Evolutionary conservation across 2,888 invertebrate genomes (phyloP), one percentile per base, ranked within the genome.

Genomic region (Gryllus longicercus): DNA sequence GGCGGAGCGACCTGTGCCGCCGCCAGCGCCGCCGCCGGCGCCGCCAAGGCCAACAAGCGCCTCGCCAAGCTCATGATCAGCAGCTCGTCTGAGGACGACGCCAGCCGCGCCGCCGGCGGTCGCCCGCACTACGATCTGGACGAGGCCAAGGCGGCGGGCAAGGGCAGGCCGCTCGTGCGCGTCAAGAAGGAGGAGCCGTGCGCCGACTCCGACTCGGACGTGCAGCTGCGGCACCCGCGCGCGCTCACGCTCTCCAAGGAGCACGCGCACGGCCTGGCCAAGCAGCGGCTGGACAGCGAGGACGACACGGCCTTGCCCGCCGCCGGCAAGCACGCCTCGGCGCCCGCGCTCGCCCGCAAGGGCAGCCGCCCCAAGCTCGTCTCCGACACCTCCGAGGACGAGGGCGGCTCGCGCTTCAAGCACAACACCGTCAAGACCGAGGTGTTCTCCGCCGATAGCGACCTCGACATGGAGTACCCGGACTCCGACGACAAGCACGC

Each of bases 371-470:
- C 93, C 38, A 90, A 93, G 49, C 94, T 95, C 81, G 91, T 93
- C 81, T 94, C 94, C 14, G 95, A 95, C 85, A 93, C 94, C 2
- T 93, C 94, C 74, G 94, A 94, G 80, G 88, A 88, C 83, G 93
- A 93, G 79, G 81, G 51, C 63, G 74, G 80, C 12, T 16, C 63
- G 12, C 74, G 79, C 23, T 79, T 79, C 76, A 82, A 82, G 76
- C 50, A 75, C 14, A 82, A 79, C 74, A 16, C n/a, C 25, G 25
- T 51, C n/a, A 80, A 80, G 77, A 82, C 83, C 14, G 84, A 84
- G n/a, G 83, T 84, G n/a, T 84, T 84, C 77, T 85, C 84, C 38
- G 84, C 84, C 25, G 92, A 92, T 83, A 89, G 88, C 83, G 90
- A 90, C 82, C 86, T 88, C n/a, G 90, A 90, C 81, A 87, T 89